phyloP scores from a whole-genome alignment of 2,888 invertebrate genomes.

The Adelphocoris suturalis region DNA sequence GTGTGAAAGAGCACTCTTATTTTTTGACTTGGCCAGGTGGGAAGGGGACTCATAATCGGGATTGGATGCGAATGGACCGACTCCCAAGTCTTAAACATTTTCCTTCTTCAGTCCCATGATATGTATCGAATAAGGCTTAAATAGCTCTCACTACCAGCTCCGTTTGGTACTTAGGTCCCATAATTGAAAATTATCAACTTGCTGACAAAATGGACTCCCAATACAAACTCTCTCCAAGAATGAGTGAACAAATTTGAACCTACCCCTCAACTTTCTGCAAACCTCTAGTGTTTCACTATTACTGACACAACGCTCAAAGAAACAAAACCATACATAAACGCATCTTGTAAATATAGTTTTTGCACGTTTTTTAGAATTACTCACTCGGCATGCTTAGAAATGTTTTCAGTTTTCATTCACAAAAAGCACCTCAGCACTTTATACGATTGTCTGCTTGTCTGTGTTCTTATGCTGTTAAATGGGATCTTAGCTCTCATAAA shows the following conservation, averaged over 20 bases:
- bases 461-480: conserved; percentile 53
- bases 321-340: neutral
- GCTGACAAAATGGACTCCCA: no score
- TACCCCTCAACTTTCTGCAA: neutral
- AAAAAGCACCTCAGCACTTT: conserved; percentile 58
- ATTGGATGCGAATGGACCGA: no score
- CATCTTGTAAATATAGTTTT: conserved; percentile 25
- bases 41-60: no score
- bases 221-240: neutral
- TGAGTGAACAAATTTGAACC: conserved; percentile 12
- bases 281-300: no score
- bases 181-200: no score
- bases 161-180: no score
- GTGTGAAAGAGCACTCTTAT: no score
- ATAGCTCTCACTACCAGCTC: no score
- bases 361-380: conserved; percentile 8
- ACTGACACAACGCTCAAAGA: neutral
- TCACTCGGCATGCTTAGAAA: conserved; percentile 13
- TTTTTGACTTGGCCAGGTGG: no score
- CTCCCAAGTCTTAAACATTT: no score
- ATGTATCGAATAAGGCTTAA: no score
- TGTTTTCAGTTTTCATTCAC: neutral
- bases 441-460: conserved; percentile 60
- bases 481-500: conserved; percentile 63
- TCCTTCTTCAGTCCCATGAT: no score